phyloP scores from a whole-genome alignment of 2,113 vertebrate genomes.

The Lagopus muta region DNA sequence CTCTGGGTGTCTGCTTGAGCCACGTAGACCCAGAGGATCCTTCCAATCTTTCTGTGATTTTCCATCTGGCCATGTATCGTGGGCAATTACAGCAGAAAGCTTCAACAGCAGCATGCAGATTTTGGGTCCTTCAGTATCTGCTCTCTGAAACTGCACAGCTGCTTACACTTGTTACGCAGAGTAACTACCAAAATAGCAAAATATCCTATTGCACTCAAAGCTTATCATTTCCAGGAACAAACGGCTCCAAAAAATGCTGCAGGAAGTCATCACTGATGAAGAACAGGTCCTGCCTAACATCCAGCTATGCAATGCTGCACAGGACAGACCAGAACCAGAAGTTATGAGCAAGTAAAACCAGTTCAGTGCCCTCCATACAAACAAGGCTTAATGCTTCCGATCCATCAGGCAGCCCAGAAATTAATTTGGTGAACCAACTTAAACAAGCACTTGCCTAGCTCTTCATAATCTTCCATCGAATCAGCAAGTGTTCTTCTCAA shows the following conservation, averaged over 20 bases:
- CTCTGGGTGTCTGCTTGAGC: background rate
- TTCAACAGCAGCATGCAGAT: background rate
- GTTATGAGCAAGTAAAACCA: background rate
- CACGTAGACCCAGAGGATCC: background rate
- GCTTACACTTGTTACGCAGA: background rate
- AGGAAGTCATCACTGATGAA: background rate
- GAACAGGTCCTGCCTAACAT: background rate
- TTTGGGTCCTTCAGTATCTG: background rate
- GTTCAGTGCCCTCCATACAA: background rate
- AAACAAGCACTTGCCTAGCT: background rate
- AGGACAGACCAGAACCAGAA: background rate
- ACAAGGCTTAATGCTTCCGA: background rate
- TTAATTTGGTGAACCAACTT: background rate
- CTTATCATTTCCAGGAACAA: background rate
- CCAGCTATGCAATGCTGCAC: background rate
- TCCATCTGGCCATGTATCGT: background rate
- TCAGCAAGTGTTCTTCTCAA: background rate
- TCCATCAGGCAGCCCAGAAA: background rate
- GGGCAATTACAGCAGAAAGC: background rate
- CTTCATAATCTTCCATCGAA: background rate
- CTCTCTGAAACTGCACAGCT: background rate
- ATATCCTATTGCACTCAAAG: background rate
- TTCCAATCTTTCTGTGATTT: background rate
- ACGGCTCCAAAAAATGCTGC: background rate
- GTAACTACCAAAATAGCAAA: background rate